Evolutionary conservation across 1,140 invertebrate genomes (phyloP).

Genomic region (Musca domestica): DNA sequence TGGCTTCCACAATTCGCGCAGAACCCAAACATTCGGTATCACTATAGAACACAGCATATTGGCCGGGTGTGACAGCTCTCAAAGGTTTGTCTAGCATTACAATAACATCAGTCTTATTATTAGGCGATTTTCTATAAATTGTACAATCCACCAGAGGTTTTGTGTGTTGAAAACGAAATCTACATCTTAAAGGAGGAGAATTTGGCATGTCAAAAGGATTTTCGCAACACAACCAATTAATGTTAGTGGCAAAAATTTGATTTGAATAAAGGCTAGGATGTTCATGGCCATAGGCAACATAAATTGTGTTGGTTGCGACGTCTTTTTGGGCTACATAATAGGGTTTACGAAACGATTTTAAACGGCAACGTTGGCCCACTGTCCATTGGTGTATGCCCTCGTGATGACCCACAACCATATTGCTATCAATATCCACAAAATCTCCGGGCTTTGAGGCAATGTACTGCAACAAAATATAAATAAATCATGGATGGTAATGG

Average conservation of each 20-base stretch:
- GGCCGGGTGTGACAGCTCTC: constrained; percentile 81
- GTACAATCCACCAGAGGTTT: constrained; percentile 68
- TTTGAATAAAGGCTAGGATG: constrained; percentile 76
- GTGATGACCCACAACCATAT: constrained; percentile 74
- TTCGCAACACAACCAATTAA: constrained; percentile 76
- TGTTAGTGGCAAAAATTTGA: constrained; percentile 63
- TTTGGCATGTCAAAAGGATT: constrained; percentile 55
- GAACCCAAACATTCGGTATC: constrained; percentile 83
- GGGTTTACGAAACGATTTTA: constrained; percentile 58
- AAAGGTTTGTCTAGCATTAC: constrained; percentile 64
- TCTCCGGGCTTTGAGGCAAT: constrained; percentile 72
- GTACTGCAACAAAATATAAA: constrained; percentile 77
- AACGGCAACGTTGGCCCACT: constrained; percentile 75
- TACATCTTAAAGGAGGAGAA: constrained; percentile 51
- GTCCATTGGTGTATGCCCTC: constrained; percentile 88
- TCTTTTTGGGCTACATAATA: constrained; percentile 77
- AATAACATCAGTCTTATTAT: constrained; percentile 56
- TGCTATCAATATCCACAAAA: constrained; percentile 83
- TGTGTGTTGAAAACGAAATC: constrained; percentile 85
- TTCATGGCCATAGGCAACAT: constrained; percentile 75
- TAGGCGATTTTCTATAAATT: constrained; percentile 56
- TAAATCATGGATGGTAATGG: too few relatives aligned
- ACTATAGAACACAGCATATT: constrained; percentile 85
- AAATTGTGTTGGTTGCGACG: constrained; percentile 68
- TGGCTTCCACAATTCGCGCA: constrained; percentile 65